A percentile compares a stretch with the other conserved stretches of the same genome.
Conservation (phyloP, 1,140 invertebrate species). For the Pantala flavescens region DNA sequence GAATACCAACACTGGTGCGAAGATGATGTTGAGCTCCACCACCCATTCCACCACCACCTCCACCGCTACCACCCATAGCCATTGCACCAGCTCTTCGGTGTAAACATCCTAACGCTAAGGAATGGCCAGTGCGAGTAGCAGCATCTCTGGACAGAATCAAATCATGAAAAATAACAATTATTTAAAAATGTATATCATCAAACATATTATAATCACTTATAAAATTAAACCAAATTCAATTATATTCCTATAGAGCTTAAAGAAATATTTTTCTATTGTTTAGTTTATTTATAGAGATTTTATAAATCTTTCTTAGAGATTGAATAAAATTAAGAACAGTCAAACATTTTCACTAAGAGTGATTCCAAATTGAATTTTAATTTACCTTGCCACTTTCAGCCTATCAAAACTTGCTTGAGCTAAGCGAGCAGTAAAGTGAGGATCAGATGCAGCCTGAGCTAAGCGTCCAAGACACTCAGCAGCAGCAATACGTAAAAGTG, state of each 20-base stretch:
- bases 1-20: slow-evolving; percentile 85
- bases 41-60: slow-evolving; percentile 59
- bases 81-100: slow-evolving; percentile 48
- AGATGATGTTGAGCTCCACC: slow-evolving; percentile 87
- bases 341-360: no score
- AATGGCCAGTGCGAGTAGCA: slow-evolving; percentile 80
- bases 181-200: not conserved
- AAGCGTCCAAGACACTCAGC: slow-evolving; percentile 80
- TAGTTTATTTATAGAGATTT: not conserved
- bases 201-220: not conserved
- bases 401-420: slow-evolving; percentile 85
- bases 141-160: slow-evolving; percentile 54
- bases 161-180: not conserved
- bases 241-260: not conserved
- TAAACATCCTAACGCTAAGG: slow-evolving; percentile 82
- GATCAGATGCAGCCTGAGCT: slow-evolving; percentile 75
- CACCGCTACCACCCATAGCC: slow-evolving; percentile 40
- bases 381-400: slow-evolving; percentile 56
- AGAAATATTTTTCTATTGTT: not conserved
- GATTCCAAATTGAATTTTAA: not conserved
- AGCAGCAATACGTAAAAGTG: slow-evolving; percentile 74
- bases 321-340: no score
- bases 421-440: slow-evolving; percentile 79
- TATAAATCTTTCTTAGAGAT: no score
- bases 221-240: no score